Evolutionary conservation across 2,888 invertebrate genomes (phyloP), one percentile per base, ranked within the genome.

Genomic region (Apodemia zela): DNA sequence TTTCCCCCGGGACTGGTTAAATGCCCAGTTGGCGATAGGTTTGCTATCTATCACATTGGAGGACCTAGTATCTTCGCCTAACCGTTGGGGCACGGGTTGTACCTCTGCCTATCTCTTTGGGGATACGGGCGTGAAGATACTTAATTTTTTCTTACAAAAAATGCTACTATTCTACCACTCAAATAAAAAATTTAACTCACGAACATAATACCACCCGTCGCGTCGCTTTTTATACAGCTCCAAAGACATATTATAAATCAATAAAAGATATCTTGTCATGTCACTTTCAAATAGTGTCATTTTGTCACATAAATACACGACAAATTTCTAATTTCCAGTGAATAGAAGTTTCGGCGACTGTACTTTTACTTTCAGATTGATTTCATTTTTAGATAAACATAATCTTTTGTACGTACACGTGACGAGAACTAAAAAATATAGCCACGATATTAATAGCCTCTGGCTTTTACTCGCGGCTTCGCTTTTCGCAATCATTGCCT

Each of bases 291-390:
- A 25, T 25, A 15, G n/a, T 57, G 57, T 15, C 57, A 25, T 57
- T 57, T 57, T 57, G 18, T 29, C 25, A 29, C 54, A 15, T 15
- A 57, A 57, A 57, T 29, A 57, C 29, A 7, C 15, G 29, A 57
- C 15, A 8, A 57, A 57, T 57, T 57, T 57, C 54, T 57, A 57
- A 57, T 57, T 29, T 57, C 54, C 29, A 57, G 13, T 57, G 54
- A 57, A 57, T 57, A 29, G 54, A 57, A 25, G 54, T 54, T 25
- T 54, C 29, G 54, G 25, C 54, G 54, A 29, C 7, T 15, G 15
- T 29, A 57, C 57, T 57, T 57, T 57, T 57, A 57, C 57, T 57
- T 57, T 57, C n/a, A 57, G 29, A 57, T 57, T 57, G n/a, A 29
- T 57, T 57, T 57, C 57, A 57, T 57, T 29, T 57, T n/a, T 57